phyloP scores from a whole-genome alignment of 1,140 invertebrate genomes.

The Polyergus mexicanus region DNA sequence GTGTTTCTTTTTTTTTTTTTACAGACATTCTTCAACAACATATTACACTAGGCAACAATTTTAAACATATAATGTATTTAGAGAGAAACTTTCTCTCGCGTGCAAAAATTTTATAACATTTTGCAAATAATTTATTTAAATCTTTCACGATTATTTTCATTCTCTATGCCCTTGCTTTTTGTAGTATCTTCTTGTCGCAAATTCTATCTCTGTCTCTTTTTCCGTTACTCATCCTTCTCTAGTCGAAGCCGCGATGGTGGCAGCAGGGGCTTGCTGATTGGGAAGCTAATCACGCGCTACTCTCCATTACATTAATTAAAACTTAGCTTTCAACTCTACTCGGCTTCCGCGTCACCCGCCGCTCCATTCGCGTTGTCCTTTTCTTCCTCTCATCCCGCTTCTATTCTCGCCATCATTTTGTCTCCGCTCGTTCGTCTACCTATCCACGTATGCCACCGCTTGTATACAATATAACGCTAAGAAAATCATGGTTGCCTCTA shows the following conservation, averaged over 20 bases:
- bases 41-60: not conserved
- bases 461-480: conserved; percentile 28
- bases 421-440: conserved; percentile 12
- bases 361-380: conserved; percentile 31
- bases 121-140: conserved; percentile 2
- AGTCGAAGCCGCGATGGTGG: conserved; percentile 26
- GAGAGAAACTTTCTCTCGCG: not conserved
- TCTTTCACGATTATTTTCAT: not conserved
- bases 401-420: conserved; percentile 28
- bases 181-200: conserved; percentile 31
- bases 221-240: conserved; percentile 25
- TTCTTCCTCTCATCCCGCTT: conserved; percentile 22
- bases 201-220: conserved; percentile 28
- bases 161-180: not conserved
- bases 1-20: conserved; percentile 3
- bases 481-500: conserved; percentile 26
- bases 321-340: conserved; percentile 80
- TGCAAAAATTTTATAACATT: not conserved
- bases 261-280: conserved; percentile 75
- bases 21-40: not conserved
- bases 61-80: not conserved
- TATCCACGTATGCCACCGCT: conserved; percentile 20
- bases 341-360: conserved; percentile 63
- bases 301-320: conserved; percentile 86
- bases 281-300: conserved; percentile 83